Conservation (phyloP, 2,113 vertebrate species). For the Argyrosomus japonicus region DNA sequence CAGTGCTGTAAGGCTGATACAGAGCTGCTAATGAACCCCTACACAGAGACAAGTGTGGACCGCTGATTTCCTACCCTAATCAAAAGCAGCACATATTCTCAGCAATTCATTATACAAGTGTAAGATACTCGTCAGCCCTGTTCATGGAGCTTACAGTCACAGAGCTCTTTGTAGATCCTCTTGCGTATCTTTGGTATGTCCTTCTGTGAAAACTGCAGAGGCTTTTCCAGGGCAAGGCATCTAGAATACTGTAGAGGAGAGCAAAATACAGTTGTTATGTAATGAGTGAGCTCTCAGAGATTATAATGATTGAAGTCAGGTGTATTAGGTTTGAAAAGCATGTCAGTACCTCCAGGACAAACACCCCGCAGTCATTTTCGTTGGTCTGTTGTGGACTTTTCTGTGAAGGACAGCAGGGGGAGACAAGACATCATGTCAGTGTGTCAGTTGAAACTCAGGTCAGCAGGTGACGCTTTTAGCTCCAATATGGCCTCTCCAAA, state of each 20-base stretch:
- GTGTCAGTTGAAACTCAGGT: neutral
- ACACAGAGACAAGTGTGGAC: neutral
- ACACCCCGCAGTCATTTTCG: slow-evolving; percentile 98
- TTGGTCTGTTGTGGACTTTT: slow-evolving; percentile 97
- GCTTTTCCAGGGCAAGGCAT: slow-evolving; percentile 93
- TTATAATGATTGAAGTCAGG: rapidly evolving
- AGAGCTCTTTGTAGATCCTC: slow-evolving; percentile 98
- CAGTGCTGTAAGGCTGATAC: neutral
- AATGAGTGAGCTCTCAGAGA: neutral
- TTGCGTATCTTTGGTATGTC: slow-evolving; percentile 96
- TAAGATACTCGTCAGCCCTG: slow-evolving; percentile 37
- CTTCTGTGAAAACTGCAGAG: slow-evolving; percentile 94
- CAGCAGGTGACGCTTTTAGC: neutral
- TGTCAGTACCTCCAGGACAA: slow-evolving; percentile 93
- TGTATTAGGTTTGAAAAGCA: neutral
- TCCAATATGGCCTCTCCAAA: neutral
- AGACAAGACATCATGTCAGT: slow-evolving; percentile 26
- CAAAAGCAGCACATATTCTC: neutral
- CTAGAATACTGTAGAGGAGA: slow-evolving; percentile 90
- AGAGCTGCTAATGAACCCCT: neutral
- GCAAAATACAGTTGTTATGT: neutral
- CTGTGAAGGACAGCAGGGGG: slow-evolving; percentile 76
- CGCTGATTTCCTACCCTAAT: neutral
- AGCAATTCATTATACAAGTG: neutral
- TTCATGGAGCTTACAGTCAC: slow-evolving; percentile 91